phyloP scores from a whole-genome alignment of 2,888 invertebrate genomes.

The Eupeodes latifasciatus region DNA sequence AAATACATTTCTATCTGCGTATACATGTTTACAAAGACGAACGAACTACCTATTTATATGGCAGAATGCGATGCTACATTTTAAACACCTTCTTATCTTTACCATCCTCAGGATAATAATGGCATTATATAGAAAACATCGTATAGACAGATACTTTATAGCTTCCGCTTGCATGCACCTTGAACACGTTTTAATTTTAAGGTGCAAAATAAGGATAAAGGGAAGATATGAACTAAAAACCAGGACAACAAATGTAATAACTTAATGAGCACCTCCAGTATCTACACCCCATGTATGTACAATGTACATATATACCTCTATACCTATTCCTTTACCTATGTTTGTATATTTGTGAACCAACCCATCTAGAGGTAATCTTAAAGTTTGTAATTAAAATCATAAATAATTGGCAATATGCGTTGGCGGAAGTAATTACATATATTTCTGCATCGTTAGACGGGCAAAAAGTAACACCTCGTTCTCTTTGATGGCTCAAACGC shows the following conservation, averaged over 20 bases:
- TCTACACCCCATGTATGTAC: background rate
- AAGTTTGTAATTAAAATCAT: conserved; percentile 68
- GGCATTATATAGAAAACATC: conserved; percentile 2
- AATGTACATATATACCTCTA: too few relatives aligned
- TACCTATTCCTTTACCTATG: too few relatives aligned
- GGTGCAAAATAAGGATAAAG: conserved; percentile 15
- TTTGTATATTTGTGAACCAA: background rate
- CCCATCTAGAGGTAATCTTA: background rate
- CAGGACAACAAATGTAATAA: conserved; percentile 50
- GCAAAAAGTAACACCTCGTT: conserved; percentile 1
- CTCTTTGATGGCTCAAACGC: conserved; percentile 8
- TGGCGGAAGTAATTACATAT: conserved; percentile 63
- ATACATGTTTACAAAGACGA: too few relatives aligned
- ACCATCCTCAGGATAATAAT: background rate
- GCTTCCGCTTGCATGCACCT: conserved; percentile 42
- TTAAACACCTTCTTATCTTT: background rate
- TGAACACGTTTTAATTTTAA: conserved; percentile 34
- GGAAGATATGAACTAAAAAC: conserved; percentile 44
- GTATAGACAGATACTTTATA: conserved; percentile 27
- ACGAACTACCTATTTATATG: too few relatives aligned
- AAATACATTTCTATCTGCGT: too few relatives aligned
- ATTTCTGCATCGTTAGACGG: conserved; percentile 46
- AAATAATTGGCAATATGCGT: conserved; percentile 66
- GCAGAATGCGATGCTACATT: too few relatives aligned
- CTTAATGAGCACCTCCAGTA: conserved; percentile 42